Base-by-base conservation (phyloP, 2,888 invertebrate species). In the Pomacea canaliculata region DNA sequence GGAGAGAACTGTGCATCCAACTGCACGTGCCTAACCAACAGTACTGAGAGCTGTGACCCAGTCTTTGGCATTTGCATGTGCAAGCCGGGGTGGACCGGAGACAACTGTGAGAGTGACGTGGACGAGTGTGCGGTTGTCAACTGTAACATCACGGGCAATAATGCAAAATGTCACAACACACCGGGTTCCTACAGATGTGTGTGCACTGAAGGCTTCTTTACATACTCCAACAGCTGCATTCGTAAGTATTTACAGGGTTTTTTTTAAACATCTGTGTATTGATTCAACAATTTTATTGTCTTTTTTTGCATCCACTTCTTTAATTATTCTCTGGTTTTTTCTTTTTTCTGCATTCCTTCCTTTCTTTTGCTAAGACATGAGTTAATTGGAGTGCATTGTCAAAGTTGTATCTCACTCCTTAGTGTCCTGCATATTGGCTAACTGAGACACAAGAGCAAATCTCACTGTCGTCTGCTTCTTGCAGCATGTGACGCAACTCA, bases 11-110 rank as follows among this genome's bases (percentile, higher is more conserved):
- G 81, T 60, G 23, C 46, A n/a, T 9, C 16, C 0, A 56, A 5
- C 3, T 81, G 81, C 72, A 63, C n/a, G 19, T 81, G 81, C 66
- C 46, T 62, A 18, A 9, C 19, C 3, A 66, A 70, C 71, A 77
- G 78, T 70, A 77, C 79, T 23, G 23, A 37, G 2, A 70, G 63
- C n/a, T 82, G 82, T 63, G 67, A 81, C 70, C 62, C 74, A 27
- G 49, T 68, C 12, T 66, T 60, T 27, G 82, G 82, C 18, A 51
- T 37, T 9, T 82, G 82, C 75, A 71, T 37, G 16, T 82, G 82
- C 70, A 76, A 72, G 10, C 1, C 13, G 13, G 78, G 78, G 8
- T 82, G 82, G 82, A 27, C 62, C 9, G 82, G 80, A 3, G 16
- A 27, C 18, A 49, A 13, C 7, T 81, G 79, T 56, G 49, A 60